These are phyloP conservation scores for Aradus depressus DNA, from an alignment of 2,888 invertebrate species.

Conservation along the genomic window DNA sequence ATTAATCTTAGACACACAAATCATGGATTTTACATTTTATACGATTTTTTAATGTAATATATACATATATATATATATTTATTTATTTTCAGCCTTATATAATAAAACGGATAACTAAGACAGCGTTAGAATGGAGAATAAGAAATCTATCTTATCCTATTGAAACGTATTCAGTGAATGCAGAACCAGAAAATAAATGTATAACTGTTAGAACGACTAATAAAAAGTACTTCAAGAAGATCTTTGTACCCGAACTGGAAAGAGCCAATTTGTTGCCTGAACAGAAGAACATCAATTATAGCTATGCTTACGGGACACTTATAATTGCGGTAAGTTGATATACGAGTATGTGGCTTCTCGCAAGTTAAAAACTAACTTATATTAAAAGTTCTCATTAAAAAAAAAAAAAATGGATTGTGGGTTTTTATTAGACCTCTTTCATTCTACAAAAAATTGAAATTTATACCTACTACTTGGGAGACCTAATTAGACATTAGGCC, in stretches of 20 bases:
- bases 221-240: constrained; percentile 69
- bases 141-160: constrained; percentile 64
- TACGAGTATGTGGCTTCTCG: too few species aligned
- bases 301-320: constrained; percentile 64
- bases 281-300: constrained; percentile 52
- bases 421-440: neutral
- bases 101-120: constrained; percentile 58
- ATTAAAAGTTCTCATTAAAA: too few species aligned
- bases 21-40: neutral
- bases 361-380: too few species aligned
- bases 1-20: neutral
- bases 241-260: constrained; percentile 56
- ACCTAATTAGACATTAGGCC: too few species aligned
- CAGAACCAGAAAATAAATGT: constrained; percentile 49
- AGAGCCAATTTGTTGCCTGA: constrained; percentile 50
- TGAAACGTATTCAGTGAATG: constrained; percentile 56
- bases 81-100: constrained; percentile 50
- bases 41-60: neutral
- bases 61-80: constrained; percentile 2
- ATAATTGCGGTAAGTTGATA: constrained; percentile 59
- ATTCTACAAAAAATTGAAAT: neutral
- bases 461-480: too few species aligned
- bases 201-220: constrained; percentile 62
- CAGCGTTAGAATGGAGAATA: constrained; percentile 69
- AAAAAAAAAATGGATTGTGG: too few species aligned